Base-by-base conservation (phyloP, 2,888 invertebrate genomes). In the Zhengitettix transpicula region DNA sequence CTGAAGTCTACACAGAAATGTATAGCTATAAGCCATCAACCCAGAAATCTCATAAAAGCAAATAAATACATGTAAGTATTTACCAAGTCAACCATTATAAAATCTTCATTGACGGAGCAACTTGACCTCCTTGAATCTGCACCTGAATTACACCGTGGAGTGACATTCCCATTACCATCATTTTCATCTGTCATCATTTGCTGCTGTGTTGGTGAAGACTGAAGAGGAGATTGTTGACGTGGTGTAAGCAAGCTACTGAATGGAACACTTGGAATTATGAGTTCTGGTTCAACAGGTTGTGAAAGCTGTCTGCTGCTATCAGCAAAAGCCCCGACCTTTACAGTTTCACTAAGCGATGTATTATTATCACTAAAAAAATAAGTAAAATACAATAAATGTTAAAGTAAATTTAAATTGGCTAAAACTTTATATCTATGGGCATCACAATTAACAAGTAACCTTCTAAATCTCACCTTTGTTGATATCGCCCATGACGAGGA, bases 311-410 rank as follows among this genome's bases (percentile, higher is more conserved):
- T 76, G 71, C 68, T 62, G 68, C 77, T 75, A 66, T 84, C 84
- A 9, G 85, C 87, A 72, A 89, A 89, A 1, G 89, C 88, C 52
- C 88, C 89, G 0, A 85, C 82, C 65, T 85, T 84, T 69, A 88
- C 75, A 0, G 86, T 85, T 54, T 67, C 65, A 66, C 85, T 85
- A 56, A 88, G 73, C 58, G 87, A 85, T 53, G 84, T 77, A 57
- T 78, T 78, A 65, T 81, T 84, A 44, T 85, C 85, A 60, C 78
- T 80, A 68, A 28, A 28, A 28, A 28, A 28, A 28, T 5, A 5
- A 28, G 2, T 28, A 5, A 28, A 28, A 28, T 28, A 28, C 2
- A 28, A 7, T 28, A 28, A 28, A 28, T 28, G 28, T 28, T 5
- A 28, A 28, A 28, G 28, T 28, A 28, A 28, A 28, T n/a, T n/a